Evolutionary conservation across 2,797 vertebrate species (phyloP).

Genomic region (Cirrhinus molitorella): DNA sequence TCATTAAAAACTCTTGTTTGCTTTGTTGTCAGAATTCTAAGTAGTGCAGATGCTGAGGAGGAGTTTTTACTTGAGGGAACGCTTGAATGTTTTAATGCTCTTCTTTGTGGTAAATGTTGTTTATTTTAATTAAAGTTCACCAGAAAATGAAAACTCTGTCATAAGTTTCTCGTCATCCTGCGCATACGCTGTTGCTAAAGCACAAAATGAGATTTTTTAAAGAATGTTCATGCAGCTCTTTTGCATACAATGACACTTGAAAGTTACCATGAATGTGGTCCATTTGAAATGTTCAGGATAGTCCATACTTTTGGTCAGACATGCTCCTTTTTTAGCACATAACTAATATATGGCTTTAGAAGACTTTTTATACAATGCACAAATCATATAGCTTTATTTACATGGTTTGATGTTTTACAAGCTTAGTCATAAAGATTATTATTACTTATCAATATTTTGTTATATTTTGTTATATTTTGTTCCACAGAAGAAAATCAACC

Average conservation of each 20-base stretch:
- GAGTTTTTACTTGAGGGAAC: constrained; percentile 45
- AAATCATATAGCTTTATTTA: neutral
- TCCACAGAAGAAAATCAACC: no score
- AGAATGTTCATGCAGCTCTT: constrained; percentile 1
- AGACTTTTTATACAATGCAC: neutral
- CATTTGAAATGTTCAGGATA: neutral
- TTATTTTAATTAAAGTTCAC: constrained; percentile 33
- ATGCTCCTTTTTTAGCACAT: neutral
- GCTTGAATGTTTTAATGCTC: constrained; percentile 19
- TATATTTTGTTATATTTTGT: neutral
- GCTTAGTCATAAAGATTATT: neutral
- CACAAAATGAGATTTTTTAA: neutral
- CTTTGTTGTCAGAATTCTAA: constrained; percentile 47
- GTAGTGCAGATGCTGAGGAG: constrained; percentile 23
- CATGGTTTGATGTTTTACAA: neutral
- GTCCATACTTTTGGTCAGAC: neutral
- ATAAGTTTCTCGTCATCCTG: neutral
- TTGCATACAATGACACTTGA: neutral
- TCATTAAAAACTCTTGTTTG: constrained; percentile 48
- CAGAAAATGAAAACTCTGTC: neutral
- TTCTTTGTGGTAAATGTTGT: constrained; percentile 33
- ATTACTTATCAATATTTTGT: no score
- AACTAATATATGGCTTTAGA: neutral
- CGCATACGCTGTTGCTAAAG: neutral
- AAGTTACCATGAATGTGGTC: neutral